phyloP scores from a whole-genome alignment of 1,140 invertebrate species.

The Solen grandis region DNA sequence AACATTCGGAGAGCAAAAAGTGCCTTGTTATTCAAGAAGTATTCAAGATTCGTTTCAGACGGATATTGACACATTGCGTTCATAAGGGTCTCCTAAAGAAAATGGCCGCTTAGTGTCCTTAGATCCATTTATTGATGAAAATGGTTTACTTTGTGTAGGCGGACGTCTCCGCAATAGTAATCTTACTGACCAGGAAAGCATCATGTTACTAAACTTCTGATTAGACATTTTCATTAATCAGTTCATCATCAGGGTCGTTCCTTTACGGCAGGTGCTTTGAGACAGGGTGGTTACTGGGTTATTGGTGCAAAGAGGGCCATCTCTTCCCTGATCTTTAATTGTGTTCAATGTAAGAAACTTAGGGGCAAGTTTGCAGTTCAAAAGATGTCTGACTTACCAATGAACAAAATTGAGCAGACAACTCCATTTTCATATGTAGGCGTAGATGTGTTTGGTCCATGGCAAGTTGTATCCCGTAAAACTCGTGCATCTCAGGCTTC shows the following conservation, averaged over 20 bases:
- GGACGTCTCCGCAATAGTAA: conserved; percentile 42
- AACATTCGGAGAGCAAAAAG: neutral
- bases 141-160: conserved; percentile 60
- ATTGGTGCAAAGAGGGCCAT: conserved; percentile 42
- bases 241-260: conserved; percentile 53
- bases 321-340: conserved; percentile 38
- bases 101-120: conserved; percentile 43
- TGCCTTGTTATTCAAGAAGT: neutral
- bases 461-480: conserved; percentile 30
- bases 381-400: conserved; percentile 43
- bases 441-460: too few relatives aligned
- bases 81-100: too few relatives aligned
- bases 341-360: conserved; percentile 13
- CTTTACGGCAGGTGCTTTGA: conserved; percentile 39
- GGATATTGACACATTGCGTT: too few relatives aligned
- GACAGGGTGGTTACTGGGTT: conserved; percentile 60
- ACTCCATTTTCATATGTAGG: too few relatives aligned
- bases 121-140: conserved; percentile 58
- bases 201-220: conserved; percentile 48
- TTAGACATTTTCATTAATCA: conserved; percentile 49
- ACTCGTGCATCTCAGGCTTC: conserved; percentile 25
- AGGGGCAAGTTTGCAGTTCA: neutral
- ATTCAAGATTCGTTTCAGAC: too few relatives aligned
- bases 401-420: too few relatives aligned
- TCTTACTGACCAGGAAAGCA: conserved; percentile 25